phyloP scores from a whole-genome alignment of 2,888 invertebrate genomes.

The Trimorus sp. region DNA sequence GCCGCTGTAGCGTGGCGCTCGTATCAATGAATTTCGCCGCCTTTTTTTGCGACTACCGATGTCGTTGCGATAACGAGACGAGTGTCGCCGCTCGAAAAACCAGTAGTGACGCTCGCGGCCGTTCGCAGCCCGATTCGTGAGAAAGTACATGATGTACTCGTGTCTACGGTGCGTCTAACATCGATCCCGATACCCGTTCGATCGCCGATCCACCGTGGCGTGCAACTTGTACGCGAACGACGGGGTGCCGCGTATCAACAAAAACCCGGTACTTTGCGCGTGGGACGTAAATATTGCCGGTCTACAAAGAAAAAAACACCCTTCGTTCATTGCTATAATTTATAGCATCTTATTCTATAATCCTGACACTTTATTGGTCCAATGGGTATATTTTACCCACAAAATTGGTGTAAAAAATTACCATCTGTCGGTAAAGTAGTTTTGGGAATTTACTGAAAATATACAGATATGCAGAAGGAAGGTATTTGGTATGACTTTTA shows the following conservation, averaged over 20 bases:
- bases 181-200: slow-evolving; percentile 51
- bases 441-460: too few relatives aligned
- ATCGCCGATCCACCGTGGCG: slow-evolving; percentile 39
- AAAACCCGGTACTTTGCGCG: slow-evolving; percentile 55
- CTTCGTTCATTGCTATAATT: too few relatives aligned
- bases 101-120: slow-evolving; percentile 58
- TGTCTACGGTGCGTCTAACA: slow-evolving; percentile 63
- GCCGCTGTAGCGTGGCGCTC: slow-evolving; percentile 9
- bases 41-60: slow-evolving; percentile 33
- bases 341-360: too few relatives aligned
- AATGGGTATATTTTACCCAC: not conserved
- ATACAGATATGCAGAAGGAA: too few relatives aligned
- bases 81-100: slow-evolving; percentile 50
- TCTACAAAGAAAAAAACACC: too few relatives aligned
- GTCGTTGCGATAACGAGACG: slow-evolving; percentile 49
- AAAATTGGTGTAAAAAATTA: not conserved
- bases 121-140: slow-evolving; percentile 54
- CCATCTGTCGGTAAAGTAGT: too few relatives aligned
- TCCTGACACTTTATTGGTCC: too few relatives aligned
- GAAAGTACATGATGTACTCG: slow-evolving; percentile 65
- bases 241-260: slow-evolving; percentile 57
- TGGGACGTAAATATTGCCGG: slow-evolving; percentile 42
- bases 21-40: slow-evolving; percentile 40
- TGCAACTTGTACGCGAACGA: slow-evolving; percentile 49
- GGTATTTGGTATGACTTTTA: too few relatives aligned